Percentiles rank a stretch among this genome's conserved stretches.
phyloP scores from a whole-genome alignment of 2,113 vertebrate genomes.

The cattle (Bos taurus) region DNA sequence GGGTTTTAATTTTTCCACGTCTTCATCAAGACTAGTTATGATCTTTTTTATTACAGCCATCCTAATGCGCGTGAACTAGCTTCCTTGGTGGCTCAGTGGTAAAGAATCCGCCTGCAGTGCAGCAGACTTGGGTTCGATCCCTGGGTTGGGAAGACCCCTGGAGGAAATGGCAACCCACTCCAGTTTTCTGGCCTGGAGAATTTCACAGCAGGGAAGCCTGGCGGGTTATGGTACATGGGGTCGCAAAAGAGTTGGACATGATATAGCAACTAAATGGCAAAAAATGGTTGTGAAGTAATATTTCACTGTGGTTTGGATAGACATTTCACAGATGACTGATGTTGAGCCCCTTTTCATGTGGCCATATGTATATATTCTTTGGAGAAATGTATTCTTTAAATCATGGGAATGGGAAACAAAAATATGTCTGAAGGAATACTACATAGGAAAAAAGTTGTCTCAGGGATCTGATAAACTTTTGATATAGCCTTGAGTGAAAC shows the following conservation, averaged over 20 bases:
- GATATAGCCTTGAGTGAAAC: background rate
- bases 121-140: background rate
- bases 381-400: background rate
- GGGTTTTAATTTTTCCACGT: background rate
- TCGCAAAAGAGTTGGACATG: background rate
- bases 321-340: background rate
- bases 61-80: background rate
- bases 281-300: background rate
- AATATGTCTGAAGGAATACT: background rate
- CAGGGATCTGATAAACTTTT: background rate
- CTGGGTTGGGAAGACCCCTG: background rate
- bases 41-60: background rate
- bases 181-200: background rate
- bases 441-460: background rate
- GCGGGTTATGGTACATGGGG: accelerated
- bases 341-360: background rate
- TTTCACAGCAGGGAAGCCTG: background rate
- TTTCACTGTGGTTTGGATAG: background rate
- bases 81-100: background rate
- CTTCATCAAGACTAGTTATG: background rate
- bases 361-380: background rate
- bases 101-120: background rate
- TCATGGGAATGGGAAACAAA: background rate
- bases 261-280: background rate
- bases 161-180: background rate